Evolutionary conservation across 2,797 vertebrate species (phyloP), one percentile per base, ranked within the genome.

Genomic region (Manis javanica): DNA sequence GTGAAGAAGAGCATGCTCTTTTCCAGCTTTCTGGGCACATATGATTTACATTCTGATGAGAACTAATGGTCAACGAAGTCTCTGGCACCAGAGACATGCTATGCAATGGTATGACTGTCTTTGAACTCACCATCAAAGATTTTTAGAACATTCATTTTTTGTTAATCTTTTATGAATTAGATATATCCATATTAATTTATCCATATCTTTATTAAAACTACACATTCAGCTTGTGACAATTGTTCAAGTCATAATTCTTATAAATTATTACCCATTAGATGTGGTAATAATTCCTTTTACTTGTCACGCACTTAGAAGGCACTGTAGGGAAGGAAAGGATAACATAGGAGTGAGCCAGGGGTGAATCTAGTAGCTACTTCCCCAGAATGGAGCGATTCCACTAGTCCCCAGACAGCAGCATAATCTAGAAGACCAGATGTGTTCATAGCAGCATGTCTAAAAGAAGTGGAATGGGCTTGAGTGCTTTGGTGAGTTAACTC

Each of bases 81-180:
- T 75, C 12, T 64, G 68, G 69, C 59, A 74, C 86, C 59, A 63
- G 37, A 94, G 75, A 71, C 21, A 37, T 69, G 16, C 84, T 86
- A 5, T 68, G 19, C 51, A 53, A 19, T 8, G 9, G 8, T 51
- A 37, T 37, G 23, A 59, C 39, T 94, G 8, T 18, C 69, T 57
- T 93, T 90, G 72, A 42, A 39, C 21, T 78, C 83, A 61, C 72
- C 37, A 49, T 74, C 34, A 78, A 39, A 86, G 86, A 55, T 63
- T 89, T 87, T 74, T 84, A 49, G 75, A 87, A 77, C 21, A 72
- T 71, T 51, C 66, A 53, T 68, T 72, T 81, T 94, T 91, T 26
- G 66, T 66, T 90, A 42, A 72, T 96, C 39, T 84, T 95, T 94
- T 61, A 71, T 92, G 34, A 90, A 81, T 92, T 92, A 93, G 77